phyloP scores from a whole-genome alignment of 2,888 invertebrate genomes.

The Drosophila bunnanda region DNA sequence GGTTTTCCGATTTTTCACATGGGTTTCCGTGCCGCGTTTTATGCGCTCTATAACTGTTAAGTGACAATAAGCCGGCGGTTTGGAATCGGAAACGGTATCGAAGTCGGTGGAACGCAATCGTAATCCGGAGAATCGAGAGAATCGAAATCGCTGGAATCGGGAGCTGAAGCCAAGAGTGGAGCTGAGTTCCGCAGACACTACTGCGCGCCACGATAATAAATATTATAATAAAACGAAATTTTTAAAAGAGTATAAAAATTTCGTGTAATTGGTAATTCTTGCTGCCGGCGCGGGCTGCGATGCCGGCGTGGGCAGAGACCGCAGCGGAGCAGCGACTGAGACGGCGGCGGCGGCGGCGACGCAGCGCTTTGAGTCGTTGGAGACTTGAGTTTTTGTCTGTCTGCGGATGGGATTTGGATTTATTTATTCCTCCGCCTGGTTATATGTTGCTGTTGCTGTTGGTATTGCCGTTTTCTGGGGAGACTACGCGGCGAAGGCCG shows the following conservation, averaged over 20 bases:
- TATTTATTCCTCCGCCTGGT: slow-evolving; percentile 19
- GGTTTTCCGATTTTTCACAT: slow-evolving; percentile 49
- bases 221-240: slow-evolving; percentile 85
- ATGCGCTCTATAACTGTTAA: slow-evolving; percentile 73
- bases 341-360: slow-evolving; percentile 33
- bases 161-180: slow-evolving; percentile 47
- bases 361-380: slow-evolving; percentile 39
- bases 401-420: slow-evolving; percentile 38
- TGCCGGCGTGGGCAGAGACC: slow-evolving; percentile 51
- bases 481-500: slow-evolving; percentile 82
- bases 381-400: slow-evolving; percentile 51
- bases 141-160: slow-evolving; percentile 47
- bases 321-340: slow-evolving; percentile 59
- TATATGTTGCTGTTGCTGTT: slow-evolving; percentile 46
- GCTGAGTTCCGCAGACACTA: slow-evolving; percentile 82
- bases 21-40: slow-evolving; percentile 41
- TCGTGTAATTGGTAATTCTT: slow-evolving; percentile 85
- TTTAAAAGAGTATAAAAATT: slow-evolving; percentile 85
- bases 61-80: slow-evolving; percentile 74
- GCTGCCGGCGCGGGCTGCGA: slow-evolving; percentile 69
- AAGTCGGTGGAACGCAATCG: slow-evolving; percentile 35
- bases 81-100: slow-evolving; percentile 55
- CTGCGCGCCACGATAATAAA: slow-evolving; percentile 85
- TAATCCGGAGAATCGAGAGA: slow-evolving; percentile 36
- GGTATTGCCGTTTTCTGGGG: slow-evolving; percentile 53